These are phyloP conservation scores for Apaloderma vittatum DNA, from an alignment of 2,113 vertebrate genomes.

Conservation along the genomic window DNA sequence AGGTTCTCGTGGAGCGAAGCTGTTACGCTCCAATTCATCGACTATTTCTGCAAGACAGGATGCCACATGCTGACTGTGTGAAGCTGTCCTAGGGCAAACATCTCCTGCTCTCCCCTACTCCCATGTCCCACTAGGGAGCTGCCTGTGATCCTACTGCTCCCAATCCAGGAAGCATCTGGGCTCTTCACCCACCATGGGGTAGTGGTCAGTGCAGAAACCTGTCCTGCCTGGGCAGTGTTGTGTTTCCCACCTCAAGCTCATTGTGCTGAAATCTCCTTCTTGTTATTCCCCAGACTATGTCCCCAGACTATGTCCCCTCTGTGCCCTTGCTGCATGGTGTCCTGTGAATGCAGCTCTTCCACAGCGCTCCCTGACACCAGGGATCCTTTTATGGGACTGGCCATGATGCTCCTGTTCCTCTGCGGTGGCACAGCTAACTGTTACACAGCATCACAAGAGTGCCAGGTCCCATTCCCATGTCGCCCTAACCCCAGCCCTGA, in stretches of 20 bases:
- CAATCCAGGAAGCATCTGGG: fast-evolving
- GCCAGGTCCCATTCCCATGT: neutral
- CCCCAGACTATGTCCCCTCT: neutral
- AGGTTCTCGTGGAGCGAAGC: neutral
- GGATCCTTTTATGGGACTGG: fast-evolving
- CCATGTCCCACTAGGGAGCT: neutral
- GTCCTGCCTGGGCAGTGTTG: neutral
- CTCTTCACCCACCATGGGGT: fast-evolving
- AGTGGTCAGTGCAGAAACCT: neutral
- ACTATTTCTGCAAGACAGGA: neutral
- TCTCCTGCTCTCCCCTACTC: neutral
- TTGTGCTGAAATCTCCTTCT: neutral
- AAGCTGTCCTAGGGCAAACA: neutral
- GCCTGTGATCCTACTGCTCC: neutral
- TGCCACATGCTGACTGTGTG: neutral
- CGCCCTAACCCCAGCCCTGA: neutral
- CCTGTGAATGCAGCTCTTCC: neutral
- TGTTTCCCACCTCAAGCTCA: neutral
- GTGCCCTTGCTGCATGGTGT: neutral
- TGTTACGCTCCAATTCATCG: conserved; percentile 1
- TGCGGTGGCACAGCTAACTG: neutral
- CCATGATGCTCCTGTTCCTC: neutral
- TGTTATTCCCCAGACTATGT: fast-evolving
- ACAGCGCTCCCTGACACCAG: fast-evolving
- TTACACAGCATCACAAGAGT: neutral